These are phyloP conservation scores for Drosophila neocordata DNA, from an alignment of 1,140 invertebrate species.

Conservation along the genomic window DNA sequence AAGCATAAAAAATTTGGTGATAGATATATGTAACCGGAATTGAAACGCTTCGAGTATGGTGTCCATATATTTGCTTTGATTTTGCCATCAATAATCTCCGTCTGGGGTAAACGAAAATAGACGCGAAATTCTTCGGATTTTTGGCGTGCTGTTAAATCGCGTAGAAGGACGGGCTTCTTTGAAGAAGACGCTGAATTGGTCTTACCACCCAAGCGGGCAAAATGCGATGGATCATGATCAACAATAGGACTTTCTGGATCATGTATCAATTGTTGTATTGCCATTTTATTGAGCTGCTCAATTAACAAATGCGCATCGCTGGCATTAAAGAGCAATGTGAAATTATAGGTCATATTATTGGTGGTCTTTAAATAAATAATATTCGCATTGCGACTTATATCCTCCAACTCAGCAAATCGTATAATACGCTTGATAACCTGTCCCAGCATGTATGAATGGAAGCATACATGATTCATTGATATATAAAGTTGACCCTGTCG, in stretches of 20 bases:
- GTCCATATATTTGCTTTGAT: conserved; percentile 93
- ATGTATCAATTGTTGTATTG: conserved; percentile 91
- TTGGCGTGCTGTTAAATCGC: conserved; percentile 96
- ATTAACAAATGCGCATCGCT: conserved; percentile 95
- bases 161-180: conserved; percentile 94
- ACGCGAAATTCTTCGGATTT: conserved; percentile 94
- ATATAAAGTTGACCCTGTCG: conserved; percentile 98
- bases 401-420: conserved; percentile 83
- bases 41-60: conserved; percentile 96
- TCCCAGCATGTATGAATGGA: conserved; percentile 97
- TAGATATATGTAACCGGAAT: conserved; percentile 94
- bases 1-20: conserved; percentile 98
- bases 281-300: conserved; percentile 97
- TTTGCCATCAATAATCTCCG: conserved; percentile 96
- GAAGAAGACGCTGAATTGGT: conserved; percentile 83
- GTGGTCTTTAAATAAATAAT: conserved; percentile 79
- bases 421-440: conserved; percentile 94
- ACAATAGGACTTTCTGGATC: conserved; percentile 82
- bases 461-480: conserved; percentile 97
- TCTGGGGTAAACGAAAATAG: conserved; percentile 92
- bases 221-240: conserved; percentile 64
- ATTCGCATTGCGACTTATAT: conserved; percentile 64
- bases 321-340: conserved; percentile 91
- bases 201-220: conserved; percentile 87
- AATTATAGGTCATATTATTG: conserved; percentile 81